Conservation (phyloP, 2,888 invertebrate species). For the Drosophila atripex region DNA sequence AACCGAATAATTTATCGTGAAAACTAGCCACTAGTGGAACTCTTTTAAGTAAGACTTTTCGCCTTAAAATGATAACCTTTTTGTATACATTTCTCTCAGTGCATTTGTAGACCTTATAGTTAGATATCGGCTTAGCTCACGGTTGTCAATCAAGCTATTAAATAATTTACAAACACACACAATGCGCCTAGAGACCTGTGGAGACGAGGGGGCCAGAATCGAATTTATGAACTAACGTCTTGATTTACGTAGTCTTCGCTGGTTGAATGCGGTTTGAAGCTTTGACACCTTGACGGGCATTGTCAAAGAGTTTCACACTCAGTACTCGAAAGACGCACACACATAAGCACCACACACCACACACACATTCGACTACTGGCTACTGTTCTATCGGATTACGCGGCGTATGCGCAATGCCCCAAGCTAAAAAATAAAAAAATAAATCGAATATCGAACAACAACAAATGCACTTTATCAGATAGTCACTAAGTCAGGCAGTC, state of each 20-base stretch:
- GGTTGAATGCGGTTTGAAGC: slow-evolving; percentile 59
- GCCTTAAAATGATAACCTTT: neutral
- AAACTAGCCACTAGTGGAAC: too few relatives aligned
- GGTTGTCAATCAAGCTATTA: slow-evolving; percentile 51
- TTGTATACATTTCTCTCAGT: neutral
- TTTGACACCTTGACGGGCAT: slow-evolving; percentile 54
- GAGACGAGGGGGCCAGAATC: slow-evolving; percentile 14
- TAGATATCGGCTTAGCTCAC: slow-evolving; percentile 43
- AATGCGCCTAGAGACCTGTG: neutral
- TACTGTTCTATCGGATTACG: slow-evolving; percentile 54
- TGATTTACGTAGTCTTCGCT: slow-evolving; percentile 51
- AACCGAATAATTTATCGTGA: too few relatives aligned
- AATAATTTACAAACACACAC: slow-evolving; percentile 42
- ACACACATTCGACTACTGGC: slow-evolving; percentile 11
- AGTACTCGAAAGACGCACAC: neutral
- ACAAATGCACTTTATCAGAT: slow-evolving; percentile 20
- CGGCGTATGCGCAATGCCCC: slow-evolving; percentile 61
- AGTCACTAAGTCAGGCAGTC: neutral
- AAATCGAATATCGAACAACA: slow-evolving; percentile 24
- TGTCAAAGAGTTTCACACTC: slow-evolving; percentile 57
- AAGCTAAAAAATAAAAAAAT: neutral
- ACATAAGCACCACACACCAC: slow-evolving; percentile 15
- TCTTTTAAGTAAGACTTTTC: neutral
- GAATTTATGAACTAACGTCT: slow-evolving; percentile 53
- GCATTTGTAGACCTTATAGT: slow-evolving; percentile 16